Evolutionary conservation across 2,888 invertebrate genomes (phyloP).

Genomic region (Acrocyrtus sp.): DNA sequence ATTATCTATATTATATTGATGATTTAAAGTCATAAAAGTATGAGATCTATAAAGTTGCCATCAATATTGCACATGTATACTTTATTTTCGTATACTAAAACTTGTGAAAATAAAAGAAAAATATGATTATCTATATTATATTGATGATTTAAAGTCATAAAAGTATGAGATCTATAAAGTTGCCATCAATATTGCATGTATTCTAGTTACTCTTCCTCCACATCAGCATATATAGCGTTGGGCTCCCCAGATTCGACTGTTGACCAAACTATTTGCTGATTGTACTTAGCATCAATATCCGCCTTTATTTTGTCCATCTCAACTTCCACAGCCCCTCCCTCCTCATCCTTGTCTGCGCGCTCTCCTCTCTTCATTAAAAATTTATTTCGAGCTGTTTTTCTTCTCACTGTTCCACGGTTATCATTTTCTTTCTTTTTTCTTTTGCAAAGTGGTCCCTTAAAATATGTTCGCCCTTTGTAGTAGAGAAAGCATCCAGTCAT

Average conservation of each 20-base stretch:
- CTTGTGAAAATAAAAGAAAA: too few species aligned
- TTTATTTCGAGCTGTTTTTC: slow-evolving; percentile 13
- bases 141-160: too few species aligned
- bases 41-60: too few species aligned
- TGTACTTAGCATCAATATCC: slow-evolving; percentile 37
- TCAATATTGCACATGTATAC: too few species aligned
- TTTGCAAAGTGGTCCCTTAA: not conserved
- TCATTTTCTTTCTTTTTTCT: not conserved
- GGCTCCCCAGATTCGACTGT: slow-evolving; percentile 3
- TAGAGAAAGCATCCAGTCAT: slow-evolving; percentile 26
- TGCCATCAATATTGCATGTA: too few species aligned
- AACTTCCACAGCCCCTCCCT: slow-evolving; percentile 7
- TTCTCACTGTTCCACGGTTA: slow-evolving; percentile 2
- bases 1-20: too few species aligned
- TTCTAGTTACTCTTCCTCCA: too few species aligned
- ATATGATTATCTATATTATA: too few species aligned
- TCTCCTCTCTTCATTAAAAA: slow-evolving; percentile 32
- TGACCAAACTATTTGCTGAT: slow-evolving; percentile 16
- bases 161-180: too few species aligned
- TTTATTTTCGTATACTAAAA: too few species aligned
- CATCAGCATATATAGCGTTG: too few species aligned
- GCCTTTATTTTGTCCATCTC: slow-evolving; percentile 25
- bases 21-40: too few species aligned
- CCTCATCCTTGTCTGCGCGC: slow-evolving; percentile 30
- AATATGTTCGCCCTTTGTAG: slow-evolving; percentile 13